Evolutionary conservation across 2,113 vertebrate species (phyloP).

Genomic region (Tychaedon coryphoeus): DNA sequence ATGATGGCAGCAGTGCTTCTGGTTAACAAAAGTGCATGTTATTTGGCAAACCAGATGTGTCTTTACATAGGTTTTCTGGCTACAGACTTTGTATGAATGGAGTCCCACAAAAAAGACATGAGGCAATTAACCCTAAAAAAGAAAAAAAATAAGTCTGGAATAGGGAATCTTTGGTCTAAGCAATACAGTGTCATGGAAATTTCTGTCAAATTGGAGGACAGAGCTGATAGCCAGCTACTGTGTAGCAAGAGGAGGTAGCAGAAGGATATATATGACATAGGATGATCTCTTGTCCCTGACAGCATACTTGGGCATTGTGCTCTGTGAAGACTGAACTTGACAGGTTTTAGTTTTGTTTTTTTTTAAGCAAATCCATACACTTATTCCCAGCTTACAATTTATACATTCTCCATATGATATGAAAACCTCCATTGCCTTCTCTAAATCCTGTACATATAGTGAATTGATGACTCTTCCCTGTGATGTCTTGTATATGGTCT

Average conservation of each 20-base stretch:
- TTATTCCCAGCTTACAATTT: neutral
- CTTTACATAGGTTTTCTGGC: neutral
- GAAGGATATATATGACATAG: neutral
- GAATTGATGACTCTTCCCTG: neutral
- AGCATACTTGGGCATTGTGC: neutral
- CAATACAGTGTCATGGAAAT: neutral
- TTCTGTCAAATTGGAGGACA: neutral
- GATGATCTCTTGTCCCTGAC: neutral
- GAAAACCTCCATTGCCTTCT: neutral
- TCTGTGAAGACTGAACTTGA: neutral
- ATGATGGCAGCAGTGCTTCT: neutral
- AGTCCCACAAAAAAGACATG: neutral
- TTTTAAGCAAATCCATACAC: neutral
- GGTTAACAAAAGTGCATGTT: neutral
- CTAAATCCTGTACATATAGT: neutral
- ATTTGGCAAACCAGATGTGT: neutral
- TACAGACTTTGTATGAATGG: neutral
- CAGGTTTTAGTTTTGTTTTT: neutral
- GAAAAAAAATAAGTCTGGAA: neutral
- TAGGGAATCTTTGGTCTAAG: neutral
- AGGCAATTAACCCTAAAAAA: neutral
- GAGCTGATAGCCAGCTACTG: neutral
- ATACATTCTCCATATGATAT: neutral
- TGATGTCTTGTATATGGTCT: neutral
- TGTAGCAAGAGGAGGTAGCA: neutral